Conservation (phyloP, 2,888 invertebrate species). For the Eristalis arbustorum region DNA sequence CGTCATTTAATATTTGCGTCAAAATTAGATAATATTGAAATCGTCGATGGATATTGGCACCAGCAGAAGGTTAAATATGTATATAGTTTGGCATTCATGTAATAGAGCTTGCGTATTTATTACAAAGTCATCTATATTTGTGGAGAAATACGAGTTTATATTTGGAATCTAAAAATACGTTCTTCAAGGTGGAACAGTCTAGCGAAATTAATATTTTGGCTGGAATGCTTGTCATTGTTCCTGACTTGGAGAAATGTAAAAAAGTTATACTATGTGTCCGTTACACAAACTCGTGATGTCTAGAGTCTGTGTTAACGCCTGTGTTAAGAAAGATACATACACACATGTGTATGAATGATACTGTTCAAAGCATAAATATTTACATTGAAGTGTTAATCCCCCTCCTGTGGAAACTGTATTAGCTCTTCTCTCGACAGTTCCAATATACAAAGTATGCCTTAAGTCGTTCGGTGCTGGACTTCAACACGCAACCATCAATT, state of each 20-base stretch:
- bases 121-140: not conserved
- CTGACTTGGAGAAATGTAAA: too few relatives aligned
- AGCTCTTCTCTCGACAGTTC: not conserved
- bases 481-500: slow-evolving; percentile 42
- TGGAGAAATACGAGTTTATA: not conserved
- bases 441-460: not conserved
- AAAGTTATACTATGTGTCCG: too few relatives aligned
- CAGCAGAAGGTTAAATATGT: not conserved
- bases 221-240: too few relatives aligned
- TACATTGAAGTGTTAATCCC: too few relatives aligned
- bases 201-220: too few relatives aligned
- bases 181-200: too few relatives aligned
- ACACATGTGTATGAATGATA: too few relatives aligned
- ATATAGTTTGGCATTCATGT: not conserved
- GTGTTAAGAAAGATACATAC: too few relatives aligned
- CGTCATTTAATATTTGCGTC: slow-evolving; percentile 38
- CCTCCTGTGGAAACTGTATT: not conserved
- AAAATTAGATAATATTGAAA: slow-evolving; percentile 40
- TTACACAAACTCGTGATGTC: too few relatives aligned
- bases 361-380: too few relatives aligned
- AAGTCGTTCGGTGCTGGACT: not conserved
- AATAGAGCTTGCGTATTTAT: not conserved
- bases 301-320: too few relatives aligned
- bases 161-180: not conserved
- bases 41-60: slow-evolving; percentile 21